phyloP scores from a whole-genome alignment of 1,140 invertebrate genomes.

The Atta colombica region DNA sequence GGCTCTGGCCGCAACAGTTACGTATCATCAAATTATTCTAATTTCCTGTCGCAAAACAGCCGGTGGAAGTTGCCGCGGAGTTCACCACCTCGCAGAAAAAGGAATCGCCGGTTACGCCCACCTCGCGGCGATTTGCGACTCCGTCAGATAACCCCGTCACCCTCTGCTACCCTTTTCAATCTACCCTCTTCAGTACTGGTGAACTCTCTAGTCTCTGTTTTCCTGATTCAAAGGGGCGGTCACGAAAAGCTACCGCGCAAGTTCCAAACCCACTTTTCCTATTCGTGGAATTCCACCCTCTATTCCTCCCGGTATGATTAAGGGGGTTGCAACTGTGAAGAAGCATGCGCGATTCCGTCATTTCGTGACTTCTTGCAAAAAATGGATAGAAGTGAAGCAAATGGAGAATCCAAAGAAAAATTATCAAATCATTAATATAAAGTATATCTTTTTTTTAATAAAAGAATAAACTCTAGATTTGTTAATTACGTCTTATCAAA shows the following conservation, averaged over 20 bases:
- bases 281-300: slow-evolving; percentile 78
- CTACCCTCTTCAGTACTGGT: neutral
- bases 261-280: slow-evolving; percentile 74
- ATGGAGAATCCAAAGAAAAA: neutral
- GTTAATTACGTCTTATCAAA: too few species aligned
- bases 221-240: slow-evolving; percentile 68
- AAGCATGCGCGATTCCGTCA: slow-evolving; percentile 42
- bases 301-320: neutral
- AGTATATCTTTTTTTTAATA: too few species aligned
- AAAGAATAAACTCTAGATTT: too few species aligned
- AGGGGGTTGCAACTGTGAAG: slow-evolving; percentile 19
- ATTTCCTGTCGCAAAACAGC: slow-evolving; percentile 84
- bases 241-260: slow-evolving; percentile 74
- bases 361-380: neutral
- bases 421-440: too few species aligned
- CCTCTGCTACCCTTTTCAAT: slow-evolving; percentile 13
- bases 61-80: slow-evolving; percentile 62
- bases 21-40: slow-evolving; percentile 87
- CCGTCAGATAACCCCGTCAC: slow-evolving; percentile 60
- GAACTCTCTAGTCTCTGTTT: slow-evolving; percentile 22
- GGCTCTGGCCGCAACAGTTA: slow-evolving; percentile 86
- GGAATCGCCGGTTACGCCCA: slow-evolving; percentile 71
- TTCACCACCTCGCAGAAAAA: slow-evolving; percentile 68
- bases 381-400: neutral
- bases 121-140: slow-evolving; percentile 66